Percentiles rank a stretch among this genome's conserved stretches.
These are phyloP conservation scores for Blastobasis adustella DNA, from an alignment of 2,888 invertebrate species.

Conservation along the genomic window DNA sequence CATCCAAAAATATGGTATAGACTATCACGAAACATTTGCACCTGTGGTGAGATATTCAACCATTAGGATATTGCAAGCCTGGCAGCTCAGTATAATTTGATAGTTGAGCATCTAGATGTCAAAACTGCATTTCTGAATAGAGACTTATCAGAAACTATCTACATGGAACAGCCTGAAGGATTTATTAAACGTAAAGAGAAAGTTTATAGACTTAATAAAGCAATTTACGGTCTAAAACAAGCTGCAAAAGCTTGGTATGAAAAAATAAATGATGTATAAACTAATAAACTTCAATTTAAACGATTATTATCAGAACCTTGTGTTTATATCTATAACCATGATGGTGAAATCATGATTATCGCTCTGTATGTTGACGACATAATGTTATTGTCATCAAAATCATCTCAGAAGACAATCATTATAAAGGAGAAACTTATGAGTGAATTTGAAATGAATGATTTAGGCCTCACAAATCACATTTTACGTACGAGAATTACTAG, in stretches of 20 bases:
- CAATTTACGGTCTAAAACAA: conserved; percentile 1
- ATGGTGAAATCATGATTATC: too few relatives aligned
- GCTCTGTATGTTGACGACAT: not conserved
- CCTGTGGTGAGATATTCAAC: conserved; percentile 12
- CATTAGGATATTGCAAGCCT: conserved; percentile 8
- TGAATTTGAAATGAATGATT: conserved; percentile 1
- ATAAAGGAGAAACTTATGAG: not conserved
- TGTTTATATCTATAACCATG: not conserved
- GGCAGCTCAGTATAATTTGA: conserved; percentile 6
- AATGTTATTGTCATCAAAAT: not conserved
- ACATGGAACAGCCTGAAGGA: not conserved
- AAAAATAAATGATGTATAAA: not conserved
- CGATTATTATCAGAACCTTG: not conserved
- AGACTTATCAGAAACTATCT: conserved; percentile 1
- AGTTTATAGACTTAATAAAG: not conserved
- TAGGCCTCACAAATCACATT: not conserved
- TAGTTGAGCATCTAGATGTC: conserved; percentile 15
- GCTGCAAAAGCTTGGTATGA: not conserved
- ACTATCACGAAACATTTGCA: conserved; percentile 13
- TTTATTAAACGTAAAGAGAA: not conserved
- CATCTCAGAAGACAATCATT: not conserved
- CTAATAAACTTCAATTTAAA: not conserved
- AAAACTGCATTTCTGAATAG: conserved; percentile 18
- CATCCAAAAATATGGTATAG: conserved; percentile 8
- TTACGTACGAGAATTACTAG: not conserved